phyloP scores from a whole-genome alignment of 2,113 vertebrate species.

The Sphaerodactylus townsendi region DNA sequence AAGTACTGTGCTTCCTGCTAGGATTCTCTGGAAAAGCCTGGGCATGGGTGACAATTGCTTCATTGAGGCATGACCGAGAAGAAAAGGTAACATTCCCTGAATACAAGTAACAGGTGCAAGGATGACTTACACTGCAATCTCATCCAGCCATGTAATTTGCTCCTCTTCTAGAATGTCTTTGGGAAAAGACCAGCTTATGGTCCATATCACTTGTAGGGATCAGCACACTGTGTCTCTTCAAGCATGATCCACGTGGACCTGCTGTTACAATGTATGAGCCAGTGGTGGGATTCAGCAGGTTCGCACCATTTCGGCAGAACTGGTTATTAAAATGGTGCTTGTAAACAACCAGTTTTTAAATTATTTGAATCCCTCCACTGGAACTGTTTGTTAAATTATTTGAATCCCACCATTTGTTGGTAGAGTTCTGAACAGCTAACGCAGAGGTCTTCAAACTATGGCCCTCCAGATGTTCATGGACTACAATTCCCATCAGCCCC shows the following conservation, averaged over 20 bases:
- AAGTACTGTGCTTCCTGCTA: neutral
- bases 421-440: too few species aligned
- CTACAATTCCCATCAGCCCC: too few species aligned
- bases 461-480: too few species aligned
- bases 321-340: too few species aligned
- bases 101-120: neutral
- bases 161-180: neutral
- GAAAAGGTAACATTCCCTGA: neutral
- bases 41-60: neutral
- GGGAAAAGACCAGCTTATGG: neutral
- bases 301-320: too few species aligned
- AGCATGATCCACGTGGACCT: neutral
- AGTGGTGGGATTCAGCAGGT: too few species aligned
- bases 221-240: neutral
- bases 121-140: neutral
- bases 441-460: too few species aligned
- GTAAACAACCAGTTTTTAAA: too few species aligned
- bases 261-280: neutral
- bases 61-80: neutral
- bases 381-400: too few species aligned
- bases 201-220: neutral
- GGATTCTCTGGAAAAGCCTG: neutral
- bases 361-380: too few species aligned
- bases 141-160: neutral
- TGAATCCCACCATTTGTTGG: too few species aligned